Conservation (phyloP, 1,140 invertebrate genomes). For the Hormaphis cornu region DNA sequence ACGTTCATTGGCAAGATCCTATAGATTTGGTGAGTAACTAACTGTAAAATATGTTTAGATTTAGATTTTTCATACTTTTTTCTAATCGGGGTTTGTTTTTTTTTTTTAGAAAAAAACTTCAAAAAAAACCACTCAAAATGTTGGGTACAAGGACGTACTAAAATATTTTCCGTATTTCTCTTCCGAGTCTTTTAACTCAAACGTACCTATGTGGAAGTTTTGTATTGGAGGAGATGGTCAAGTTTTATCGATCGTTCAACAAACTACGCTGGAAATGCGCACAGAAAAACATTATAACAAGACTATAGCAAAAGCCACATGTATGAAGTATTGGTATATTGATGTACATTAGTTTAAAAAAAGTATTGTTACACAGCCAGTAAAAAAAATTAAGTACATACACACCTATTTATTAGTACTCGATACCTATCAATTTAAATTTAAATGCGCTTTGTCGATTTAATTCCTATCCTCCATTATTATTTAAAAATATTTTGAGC, state of each 20-base stretch:
- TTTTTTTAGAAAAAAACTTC: conserved; percentile 4
- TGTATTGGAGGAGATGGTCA: conserved; percentile 23
- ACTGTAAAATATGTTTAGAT: background rate
- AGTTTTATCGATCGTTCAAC: conserved; percentile 17
- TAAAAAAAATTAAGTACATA: too few relatives aligned
- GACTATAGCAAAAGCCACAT: conserved; percentile 8
- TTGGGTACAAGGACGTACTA: background rate
- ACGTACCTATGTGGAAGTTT: conserved; percentile 2
- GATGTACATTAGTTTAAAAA: background rate
- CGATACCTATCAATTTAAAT: too few relatives aligned
- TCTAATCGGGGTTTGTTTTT: too few relatives aligned
- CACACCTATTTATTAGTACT: too few relatives aligned
- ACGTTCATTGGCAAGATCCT: background rate
- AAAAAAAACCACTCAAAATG: background rate
- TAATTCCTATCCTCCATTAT: too few relatives aligned
- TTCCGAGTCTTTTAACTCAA: background rate
- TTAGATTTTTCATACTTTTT: background rate
- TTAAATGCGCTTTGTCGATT: too few relatives aligned
- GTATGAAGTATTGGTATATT: background rate
- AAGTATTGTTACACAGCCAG: too few relatives aligned
- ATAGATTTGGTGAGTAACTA: background rate
- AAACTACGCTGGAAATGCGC: conserved; percentile 12
- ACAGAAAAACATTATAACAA: conserved; percentile 23
- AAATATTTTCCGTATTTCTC: conserved; percentile 18
- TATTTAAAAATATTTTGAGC: too few relatives aligned